A percentile compares a stretch with the other conserved stretches of the same genome.
Evolutionary conservation across 2,888 invertebrate species (phyloP).

Genomic region (Pantelozetes paolii): DNA sequence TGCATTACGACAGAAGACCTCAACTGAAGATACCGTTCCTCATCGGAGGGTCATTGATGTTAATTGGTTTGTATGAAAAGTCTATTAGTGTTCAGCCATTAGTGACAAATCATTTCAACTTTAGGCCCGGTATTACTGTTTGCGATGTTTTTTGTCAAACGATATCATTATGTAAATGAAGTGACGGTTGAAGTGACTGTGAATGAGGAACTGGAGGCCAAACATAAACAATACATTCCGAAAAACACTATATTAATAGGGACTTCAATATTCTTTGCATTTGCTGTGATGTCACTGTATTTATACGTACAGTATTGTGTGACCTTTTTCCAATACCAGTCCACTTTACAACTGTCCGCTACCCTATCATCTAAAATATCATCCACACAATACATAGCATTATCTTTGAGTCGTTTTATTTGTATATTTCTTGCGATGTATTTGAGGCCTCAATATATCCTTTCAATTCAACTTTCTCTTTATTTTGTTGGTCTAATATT

Average conservation of each 20-base stretch:
- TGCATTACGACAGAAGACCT: background rate
- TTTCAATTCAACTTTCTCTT: slow-evolving; percentile 9
- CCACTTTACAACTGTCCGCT: background rate
- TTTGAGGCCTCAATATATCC: slow-evolving; percentile 26
- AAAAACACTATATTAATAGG: background rate
- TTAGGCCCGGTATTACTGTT: background rate
- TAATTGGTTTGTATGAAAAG: background rate
- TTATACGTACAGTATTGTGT: slow-evolving; percentile 21
- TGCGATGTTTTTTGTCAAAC: background rate
- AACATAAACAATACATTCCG: background rate
- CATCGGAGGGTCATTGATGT: background rate
- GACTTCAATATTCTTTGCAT: background rate
- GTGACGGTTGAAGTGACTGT: background rate
- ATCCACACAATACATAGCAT: background rate
- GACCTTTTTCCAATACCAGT: slow-evolving; percentile 29
- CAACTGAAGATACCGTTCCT: background rate
- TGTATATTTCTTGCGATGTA: slow-evolving; percentile 34
- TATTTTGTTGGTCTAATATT: background rate
- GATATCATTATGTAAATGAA: background rate
- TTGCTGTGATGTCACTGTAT: slow-evolving; percentile 16
- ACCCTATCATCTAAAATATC: background rate
- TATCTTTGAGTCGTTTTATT: background rate
- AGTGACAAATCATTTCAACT: background rate
- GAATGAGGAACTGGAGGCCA: background rate
- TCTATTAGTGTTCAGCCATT: too few relatives aligned